These are phyloP conservation scores for Tachycineta bicolor DNA, from an alignment of 2,113 vertebrate genomes.

Conservation along the genomic window DNA sequence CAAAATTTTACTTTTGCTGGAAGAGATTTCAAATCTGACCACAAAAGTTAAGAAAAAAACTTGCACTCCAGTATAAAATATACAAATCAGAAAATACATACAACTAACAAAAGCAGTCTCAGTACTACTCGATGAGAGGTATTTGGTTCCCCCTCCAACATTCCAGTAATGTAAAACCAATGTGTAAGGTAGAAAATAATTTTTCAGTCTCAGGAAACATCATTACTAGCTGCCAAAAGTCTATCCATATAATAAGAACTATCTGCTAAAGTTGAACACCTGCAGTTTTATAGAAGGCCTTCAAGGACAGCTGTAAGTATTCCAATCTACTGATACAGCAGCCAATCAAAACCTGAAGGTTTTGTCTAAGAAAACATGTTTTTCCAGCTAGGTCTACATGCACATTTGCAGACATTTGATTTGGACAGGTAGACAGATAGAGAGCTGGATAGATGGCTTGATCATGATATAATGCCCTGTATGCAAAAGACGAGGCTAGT, in stretches of 20 bases:
- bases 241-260: constrained; percentile 79
- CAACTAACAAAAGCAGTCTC: constrained; percentile 76
- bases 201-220: constrained; percentile 85
- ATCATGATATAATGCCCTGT: neutral
- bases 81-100: constrained; percentile 77
- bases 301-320: constrained; percentile 73
- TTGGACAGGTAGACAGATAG: neutral
- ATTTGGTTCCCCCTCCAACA: constrained; percentile 63
- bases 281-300: constrained; percentile 82
- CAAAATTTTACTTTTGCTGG: constrained; percentile 63
- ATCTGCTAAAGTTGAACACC: constrained; percentile 84
- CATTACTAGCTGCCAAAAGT: constrained; percentile 81
- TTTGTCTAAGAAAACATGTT: constrained; percentile 48
- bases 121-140: constrained; percentile 73
- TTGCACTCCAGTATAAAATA: constrained; percentile 71
- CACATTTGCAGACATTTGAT: neutral
- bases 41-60: constrained; percentile 67
- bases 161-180: constrained; percentile 82
- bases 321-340: constrained; percentile 78
- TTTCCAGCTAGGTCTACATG: neutral
- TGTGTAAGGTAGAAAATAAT: constrained; percentile 81
- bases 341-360: constrained; percentile 70
- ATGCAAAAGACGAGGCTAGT: neutral
- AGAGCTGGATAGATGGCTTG: neutral
- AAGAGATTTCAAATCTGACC: constrained; percentile 67